These are phyloP conservation scores for Neocrepidodera transversa DNA, from an alignment of 2,888 invertebrate genomes.

Conservation along the genomic window DNA sequence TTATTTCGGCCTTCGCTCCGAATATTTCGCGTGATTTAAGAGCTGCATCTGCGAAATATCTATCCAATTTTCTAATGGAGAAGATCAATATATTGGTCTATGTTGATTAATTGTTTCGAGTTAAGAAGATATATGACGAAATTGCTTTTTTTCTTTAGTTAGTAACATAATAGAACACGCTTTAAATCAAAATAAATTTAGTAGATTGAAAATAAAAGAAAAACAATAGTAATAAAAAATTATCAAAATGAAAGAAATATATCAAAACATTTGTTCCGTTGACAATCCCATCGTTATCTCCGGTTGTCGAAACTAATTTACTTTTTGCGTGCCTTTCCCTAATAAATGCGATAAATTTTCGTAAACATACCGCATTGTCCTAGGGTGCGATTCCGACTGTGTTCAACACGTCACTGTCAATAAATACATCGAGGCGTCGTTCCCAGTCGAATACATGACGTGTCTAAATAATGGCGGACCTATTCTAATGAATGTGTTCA, in stretches of 20 bases:
- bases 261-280: conserved; percentile 6
- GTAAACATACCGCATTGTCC: conserved; percentile 25
- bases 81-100: background rate
- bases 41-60: background rate
- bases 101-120: background rate
- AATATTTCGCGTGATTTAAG: conserved; percentile 1
- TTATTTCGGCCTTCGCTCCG: conserved; percentile 20
- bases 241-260: too few species aligned
- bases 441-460: conserved; percentile 30
- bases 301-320: conserved; percentile 13
- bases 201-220: too few species aligned
- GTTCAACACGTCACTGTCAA: conserved; percentile 32
- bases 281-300: conserved; percentile 9
- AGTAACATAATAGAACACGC: too few species aligned
- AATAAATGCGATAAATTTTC: conserved; percentile 24
- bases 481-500: conserved; percentile 29
- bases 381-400: conserved; percentile 22
- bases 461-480: conserved; percentile 25
- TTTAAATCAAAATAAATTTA: too few species aligned
- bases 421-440: conserved; percentile 32
- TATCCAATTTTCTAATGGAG: conserved; percentile 10
- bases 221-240: too few species aligned
- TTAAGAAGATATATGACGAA: too few species aligned
- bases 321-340: conserved; percentile 18
- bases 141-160: too few species aligned